These are phyloP conservation scores for Tachuris rubrigastra DNA, from an alignment of 2,113 vertebrate species.

Conservation along the genomic window DNA sequence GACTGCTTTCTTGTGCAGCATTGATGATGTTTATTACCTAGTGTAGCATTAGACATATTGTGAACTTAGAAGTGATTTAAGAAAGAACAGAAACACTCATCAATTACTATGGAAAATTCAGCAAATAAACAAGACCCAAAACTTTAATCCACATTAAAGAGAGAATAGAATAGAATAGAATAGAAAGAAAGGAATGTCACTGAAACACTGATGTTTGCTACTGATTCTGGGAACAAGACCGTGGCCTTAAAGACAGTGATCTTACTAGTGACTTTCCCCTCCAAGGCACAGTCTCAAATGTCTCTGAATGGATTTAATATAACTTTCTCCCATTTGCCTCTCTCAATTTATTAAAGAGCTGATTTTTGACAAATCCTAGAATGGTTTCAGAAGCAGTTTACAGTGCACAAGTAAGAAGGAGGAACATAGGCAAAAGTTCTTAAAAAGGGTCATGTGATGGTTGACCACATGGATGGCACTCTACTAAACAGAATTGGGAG, in stretches of 20 bases:
- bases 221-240: neutral
- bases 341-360: neutral
- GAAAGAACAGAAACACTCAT: neutral
- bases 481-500: neutral
- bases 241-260: neutral
- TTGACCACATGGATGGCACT: neutral
- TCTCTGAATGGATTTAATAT: neutral
- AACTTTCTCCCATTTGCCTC: neutral
- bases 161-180: no score
- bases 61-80: neutral
- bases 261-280: neutral
- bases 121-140: neutral
- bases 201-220: neutral
- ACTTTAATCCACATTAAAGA: neutral
- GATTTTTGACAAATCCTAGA: neutral
- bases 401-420: neutral
- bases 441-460: neutral
- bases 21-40: slow-evolving; percentile 98
- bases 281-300: neutral
- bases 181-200: neutral
- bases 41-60: neutral
- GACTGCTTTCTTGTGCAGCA: slow-evolving; percentile 94
- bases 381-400: neutral
- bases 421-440: neutral
- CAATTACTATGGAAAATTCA: neutral